Evolutionary conservation across 1,140 invertebrate species (phyloP).

Genomic region (Cephus cinctus): DNA sequence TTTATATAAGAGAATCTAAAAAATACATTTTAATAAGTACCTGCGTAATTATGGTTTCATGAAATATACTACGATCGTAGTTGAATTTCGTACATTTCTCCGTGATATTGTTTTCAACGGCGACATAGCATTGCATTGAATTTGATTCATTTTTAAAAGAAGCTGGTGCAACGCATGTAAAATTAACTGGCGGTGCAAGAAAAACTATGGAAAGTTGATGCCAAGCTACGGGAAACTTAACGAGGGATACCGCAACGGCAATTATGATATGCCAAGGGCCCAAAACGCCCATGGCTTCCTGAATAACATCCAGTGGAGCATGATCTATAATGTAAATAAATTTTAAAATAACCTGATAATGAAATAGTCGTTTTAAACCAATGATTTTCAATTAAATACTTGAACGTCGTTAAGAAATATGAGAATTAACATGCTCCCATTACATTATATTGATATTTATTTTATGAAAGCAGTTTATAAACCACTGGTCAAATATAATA

Average conservation of each 20-base stretch:
- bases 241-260: slow-evolving; percentile 63
- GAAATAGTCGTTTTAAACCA: too few species aligned
- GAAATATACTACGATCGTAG: slow-evolving; percentile 66
- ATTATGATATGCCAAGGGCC: slow-evolving; percentile 63
- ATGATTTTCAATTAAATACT: too few species aligned
- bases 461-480: too few species aligned
- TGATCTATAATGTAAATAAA: slow-evolving; percentile 26
- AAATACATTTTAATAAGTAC: too few species aligned
- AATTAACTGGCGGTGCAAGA: slow-evolving; percentile 63
- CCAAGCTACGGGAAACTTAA: slow-evolving; percentile 68
- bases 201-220: slow-evolving; percentile 68
- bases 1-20: background rate
- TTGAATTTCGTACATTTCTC: slow-evolving; percentile 60
- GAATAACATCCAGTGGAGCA: slow-evolving; percentile 35
- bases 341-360: background rate
- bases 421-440: too few species aligned
- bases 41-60: slow-evolving; percentile 70
- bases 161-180: slow-evolving; percentile 53
- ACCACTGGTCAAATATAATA: too few species aligned
- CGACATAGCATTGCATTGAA: slow-evolving; percentile 27
- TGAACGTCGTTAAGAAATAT: too few species aligned
- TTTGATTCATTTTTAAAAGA: slow-evolving; percentile 27
- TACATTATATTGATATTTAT: too few species aligned
- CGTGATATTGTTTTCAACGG: slow-evolving; percentile 34
- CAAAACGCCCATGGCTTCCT: slow-evolving; percentile 59